Percentiles rank a stretch among this genome's conserved stretches.
phyloP scores from a whole-genome alignment of 2,113 vertebrate genomes.

The Gobius niger region DNA sequence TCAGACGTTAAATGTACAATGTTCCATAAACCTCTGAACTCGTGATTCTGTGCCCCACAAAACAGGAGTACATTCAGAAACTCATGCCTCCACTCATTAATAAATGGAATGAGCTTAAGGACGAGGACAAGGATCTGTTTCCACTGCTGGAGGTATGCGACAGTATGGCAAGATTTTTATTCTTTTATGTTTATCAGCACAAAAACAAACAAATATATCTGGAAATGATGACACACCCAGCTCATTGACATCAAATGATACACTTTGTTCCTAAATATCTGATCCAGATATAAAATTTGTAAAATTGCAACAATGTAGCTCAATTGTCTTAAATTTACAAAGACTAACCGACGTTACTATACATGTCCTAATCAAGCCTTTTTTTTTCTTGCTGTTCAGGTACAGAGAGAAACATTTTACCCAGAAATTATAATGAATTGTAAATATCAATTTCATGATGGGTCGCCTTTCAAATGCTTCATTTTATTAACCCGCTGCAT shows the following conservation, averaged over 20 bases:
- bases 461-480: too few species aligned
- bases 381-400: slow-evolving; percentile 66
- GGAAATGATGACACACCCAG: slow-evolving; percentile 72
- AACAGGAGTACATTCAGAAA: slow-evolving; percentile 91
- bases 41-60: not conserved
- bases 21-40: not conserved
- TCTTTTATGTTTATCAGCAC: too few species aligned
- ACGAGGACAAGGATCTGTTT: slow-evolving; percentile 93
- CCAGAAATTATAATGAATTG: too few species aligned
- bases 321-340: not conserved
- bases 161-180: not conserved
- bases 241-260: slow-evolving; percentile 69
- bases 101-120: slow-evolving; percentile 94
- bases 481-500: too few species aligned
- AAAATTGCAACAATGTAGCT: not conserved
- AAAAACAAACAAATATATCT: slow-evolving; percentile 34
- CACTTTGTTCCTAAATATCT: slow-evolving; percentile 66
- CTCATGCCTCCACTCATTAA: slow-evolving; percentile 92
- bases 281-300: slow-evolving; percentile 52
- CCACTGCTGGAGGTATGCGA: slow-evolving; percentile 81
- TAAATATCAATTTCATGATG: too few species aligned
- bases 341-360: not conserved
- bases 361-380: not conserved
- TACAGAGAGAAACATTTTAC: slow-evolving; percentile 80
- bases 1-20: not conserved